Base-by-base conservation (phyloP, 2,888 invertebrate genomes). In the Petrolisthes cinctipes region DNA sequence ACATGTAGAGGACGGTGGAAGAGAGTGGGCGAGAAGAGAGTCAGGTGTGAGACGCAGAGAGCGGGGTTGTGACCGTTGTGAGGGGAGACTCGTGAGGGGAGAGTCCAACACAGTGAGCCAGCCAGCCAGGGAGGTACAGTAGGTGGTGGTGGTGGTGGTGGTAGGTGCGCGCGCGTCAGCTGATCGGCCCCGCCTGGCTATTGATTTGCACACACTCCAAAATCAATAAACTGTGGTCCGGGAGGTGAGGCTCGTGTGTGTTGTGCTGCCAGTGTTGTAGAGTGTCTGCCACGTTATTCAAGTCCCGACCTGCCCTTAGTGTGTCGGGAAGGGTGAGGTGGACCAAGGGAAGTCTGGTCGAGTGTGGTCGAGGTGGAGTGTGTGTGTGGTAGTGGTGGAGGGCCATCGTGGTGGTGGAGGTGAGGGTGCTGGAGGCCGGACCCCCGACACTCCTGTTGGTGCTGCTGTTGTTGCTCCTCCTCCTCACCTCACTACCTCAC, bases 91-190 rank as follows among this genome's bases (percentile, higher is more conserved):
- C 23, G 53, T 17, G 11, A 54, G 78, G 54, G 53, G 17, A 68
- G 66, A 84, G 51, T 85, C 85, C 78, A 68, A 81, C 23, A 73
- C n/a, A 85, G 51, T 75, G 80, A 23, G 78, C 54, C 80, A 79
- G 73, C 37, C 51, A 17, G n/a, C 51, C n/a, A n/a, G n/a, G n/a
- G n/a, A n/a, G n/a, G n/a, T n/a, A n/a, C n/a, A n/a, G n/a, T n/a
- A n/a, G n/a, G n/a, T n/a, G n/a, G n/a, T n/a, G n/a, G n/a, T n/a
- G n/a, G n/a, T n/a, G n/a, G n/a, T n/a, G n/a, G n/a, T n/a, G 86
- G 82, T 86, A 79, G 82, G 82, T 86, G 86, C 86, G 86, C 86
- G 86, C 86, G 86, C 86, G 86, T 86, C 86, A 86, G 86, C 86
- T 86, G 86, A 83, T 86, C 86, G 68, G 86, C 86, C 86, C 83